These are phyloP conservation scores for Andrena flavipes DNA, from an alignment of 2,888 invertebrate species.

Conservation along the genomic window DNA sequence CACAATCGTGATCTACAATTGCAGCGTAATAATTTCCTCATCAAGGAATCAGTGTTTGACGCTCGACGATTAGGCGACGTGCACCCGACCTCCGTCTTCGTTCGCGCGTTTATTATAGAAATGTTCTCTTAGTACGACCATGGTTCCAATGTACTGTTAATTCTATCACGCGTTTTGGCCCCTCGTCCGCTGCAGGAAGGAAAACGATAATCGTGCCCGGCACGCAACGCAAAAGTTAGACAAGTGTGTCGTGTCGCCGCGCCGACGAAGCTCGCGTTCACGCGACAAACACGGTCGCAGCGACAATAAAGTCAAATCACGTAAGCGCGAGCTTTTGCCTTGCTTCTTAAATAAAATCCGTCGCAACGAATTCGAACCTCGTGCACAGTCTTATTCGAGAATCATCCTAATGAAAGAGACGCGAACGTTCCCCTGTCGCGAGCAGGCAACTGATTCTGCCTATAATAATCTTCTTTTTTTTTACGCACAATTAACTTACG, in stretches of 20 bases:
- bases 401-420: slow-evolving; percentile 34
- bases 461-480: slow-evolving; percentile 7
- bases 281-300: slow-evolving; percentile 1
- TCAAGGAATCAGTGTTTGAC: not conserved
- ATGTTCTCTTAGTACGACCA: slow-evolving; percentile 52
- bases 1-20: not conserved
- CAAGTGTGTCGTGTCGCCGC: slow-evolving; percentile 15
- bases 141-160: slow-evolving; percentile 59
- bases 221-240: slow-evolving; percentile 45
- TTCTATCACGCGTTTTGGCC: slow-evolving; percentile 80
- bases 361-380: slow-evolving; percentile 30
- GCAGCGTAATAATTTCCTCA: no score
- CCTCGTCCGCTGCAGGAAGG: slow-evolving; percentile 77
- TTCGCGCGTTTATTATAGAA: slow-evolving; percentile 55
- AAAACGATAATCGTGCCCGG: slow-evolving; percentile 58
- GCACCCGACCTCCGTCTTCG: slow-evolving; percentile 32
- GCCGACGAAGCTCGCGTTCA: not conserved
- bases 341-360: slow-evolving; percentile 1
- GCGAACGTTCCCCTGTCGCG: slow-evolving; percentile 25
- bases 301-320: slow-evolving; percentile 7
- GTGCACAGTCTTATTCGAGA: slow-evolving; percentile 47
- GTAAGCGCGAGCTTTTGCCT: slow-evolving; percentile 6
- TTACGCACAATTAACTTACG: slow-evolving; percentile 52
- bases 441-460: slow-evolving; percentile 32
- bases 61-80: not conserved